These are phyloP conservation scores for Hanleya hanleyi DNA, from an alignment of 2,888 invertebrate species.

Conservation along the genomic window DNA sequence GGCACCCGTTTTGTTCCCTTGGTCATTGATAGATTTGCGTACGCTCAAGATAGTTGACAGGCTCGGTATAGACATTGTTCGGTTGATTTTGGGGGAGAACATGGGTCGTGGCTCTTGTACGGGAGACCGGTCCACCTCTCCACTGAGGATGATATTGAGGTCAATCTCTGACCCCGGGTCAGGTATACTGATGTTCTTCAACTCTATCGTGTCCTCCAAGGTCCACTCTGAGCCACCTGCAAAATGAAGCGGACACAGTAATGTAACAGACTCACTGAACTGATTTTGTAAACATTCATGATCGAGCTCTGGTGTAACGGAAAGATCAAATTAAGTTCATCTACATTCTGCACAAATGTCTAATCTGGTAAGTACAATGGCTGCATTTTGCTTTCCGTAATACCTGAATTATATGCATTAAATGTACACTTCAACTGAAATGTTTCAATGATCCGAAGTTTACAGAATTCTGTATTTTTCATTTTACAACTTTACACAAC, in stretches of 20 bases:
- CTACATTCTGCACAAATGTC: too few species aligned
- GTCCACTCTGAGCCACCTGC: constrained; percentile 89
- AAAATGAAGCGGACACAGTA: not conserved
- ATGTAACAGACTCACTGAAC: not conserved
- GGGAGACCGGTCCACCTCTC: constrained; percentile 25
- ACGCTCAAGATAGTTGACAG: constrained; percentile 65
- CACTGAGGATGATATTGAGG: constrained; percentile 47
- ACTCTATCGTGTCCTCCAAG: constrained; percentile 94
- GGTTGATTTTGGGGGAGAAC: constrained; percentile 13
- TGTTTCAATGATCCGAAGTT: too few species aligned
- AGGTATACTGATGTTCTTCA: constrained; percentile 89
- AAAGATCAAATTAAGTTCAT: too few species aligned
- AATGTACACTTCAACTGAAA: too few species aligned
- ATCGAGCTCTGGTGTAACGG: too few species aligned
- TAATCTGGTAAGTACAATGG: too few species aligned
- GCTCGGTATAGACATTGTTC: constrained; percentile 66
- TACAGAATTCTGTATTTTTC: too few species aligned
- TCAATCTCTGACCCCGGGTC: constrained; percentile 70
- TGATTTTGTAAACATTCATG: not conserved
- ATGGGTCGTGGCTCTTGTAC: not conserved
- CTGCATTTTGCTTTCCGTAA: too few species aligned
- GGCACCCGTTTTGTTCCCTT: constrained; percentile 52
- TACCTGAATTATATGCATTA: too few species aligned
- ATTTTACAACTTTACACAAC: too few species aligned
- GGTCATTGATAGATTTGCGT: constrained; percentile 45